These are phyloP conservation scores for Crax fasciolata DNA, from an alignment of 2,797 vertebrate genomes.

Conservation along the genomic window DNA sequence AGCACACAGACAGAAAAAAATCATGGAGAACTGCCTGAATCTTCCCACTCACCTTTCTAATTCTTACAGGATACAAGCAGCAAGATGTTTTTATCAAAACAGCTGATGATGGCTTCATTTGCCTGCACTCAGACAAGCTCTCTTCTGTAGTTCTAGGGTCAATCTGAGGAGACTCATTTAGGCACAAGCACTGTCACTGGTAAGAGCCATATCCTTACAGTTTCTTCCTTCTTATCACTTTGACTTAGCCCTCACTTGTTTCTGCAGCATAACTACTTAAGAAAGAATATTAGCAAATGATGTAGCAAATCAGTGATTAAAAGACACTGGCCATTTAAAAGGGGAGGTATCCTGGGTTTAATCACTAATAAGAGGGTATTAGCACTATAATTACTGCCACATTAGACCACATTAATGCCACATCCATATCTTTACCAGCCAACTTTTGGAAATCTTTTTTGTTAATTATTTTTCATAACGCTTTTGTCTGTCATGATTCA, in stretches of 20 bases:
- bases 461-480: background rate
- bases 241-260: background rate
- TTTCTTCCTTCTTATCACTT: constrained; percentile 8
- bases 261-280: constrained; percentile 21
- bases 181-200: background rate
- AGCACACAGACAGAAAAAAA: background rate
- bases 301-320: constrained; percentile 38
- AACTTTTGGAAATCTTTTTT: constrained; percentile 31
- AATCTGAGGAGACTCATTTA: background rate
- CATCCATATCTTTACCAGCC: background rate
- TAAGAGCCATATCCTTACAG: background rate
- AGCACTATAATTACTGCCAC: constrained; percentile 18
- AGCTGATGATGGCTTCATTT: rapidly evolving
- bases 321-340: constrained; percentile 27
- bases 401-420: constrained; percentile 33
- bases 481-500: background rate
- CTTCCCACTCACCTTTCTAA: background rate
- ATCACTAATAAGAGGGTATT: constrained; percentile 38
- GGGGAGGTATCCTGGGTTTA: background rate
- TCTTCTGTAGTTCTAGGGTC: background rate
- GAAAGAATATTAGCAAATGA: constrained; percentile 40
- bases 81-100: background rate
- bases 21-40: background rate
- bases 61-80: background rate
- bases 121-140: background rate